Percentiles rank a stretch among this genome's conserved stretches.
These are phyloP conservation scores for Geodia barretti DNA, from an alignment of 37 sponge, comb jelly and placozoan genomes.

Conservation along the genomic window DNA sequence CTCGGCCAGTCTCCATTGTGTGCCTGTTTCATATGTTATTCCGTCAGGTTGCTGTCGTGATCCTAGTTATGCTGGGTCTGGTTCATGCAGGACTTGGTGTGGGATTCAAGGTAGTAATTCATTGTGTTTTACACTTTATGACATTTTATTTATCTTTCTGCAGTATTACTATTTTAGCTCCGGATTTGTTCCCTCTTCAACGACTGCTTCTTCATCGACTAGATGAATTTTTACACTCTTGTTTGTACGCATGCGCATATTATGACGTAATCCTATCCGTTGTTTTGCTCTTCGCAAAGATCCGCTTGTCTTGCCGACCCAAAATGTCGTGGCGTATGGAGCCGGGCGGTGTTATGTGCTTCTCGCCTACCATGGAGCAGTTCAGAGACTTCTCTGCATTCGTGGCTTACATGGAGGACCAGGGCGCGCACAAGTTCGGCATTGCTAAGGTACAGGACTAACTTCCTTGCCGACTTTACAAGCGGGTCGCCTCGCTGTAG, in stretches of 20 bases:
- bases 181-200: not conserved
- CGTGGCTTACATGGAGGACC: constrained; percentile 88
- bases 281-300: not conserved
- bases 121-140: not conserved
- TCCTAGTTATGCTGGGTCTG: constrained; percentile 16
- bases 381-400: constrained; percentile 90
- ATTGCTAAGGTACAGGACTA: constrained; percentile 79
- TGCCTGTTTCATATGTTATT: not conserved
- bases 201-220: not conserved
- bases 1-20: not conserved
- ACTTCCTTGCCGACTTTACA: too few relatives aligned
- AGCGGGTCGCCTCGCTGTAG: constrained; percentile 14
- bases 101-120: constrained; percentile 34
- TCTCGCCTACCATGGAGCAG: constrained; percentile 92
- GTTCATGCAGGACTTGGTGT: constrained; percentile 41
- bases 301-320: not conserved
- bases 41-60: constrained; percentile 19
- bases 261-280: not conserved
- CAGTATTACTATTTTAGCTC: constrained; percentile 45
- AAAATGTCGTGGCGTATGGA: constrained; percentile 36
- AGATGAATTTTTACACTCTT: not conserved
- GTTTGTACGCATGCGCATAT: not conserved
- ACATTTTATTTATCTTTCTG: not conserved
- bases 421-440: constrained; percentile 92
- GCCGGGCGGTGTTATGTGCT: constrained; percentile 89